phyloP scores from a whole-genome alignment of 2,797 vertebrate species.

The Mionectes olivaceus region DNA sequence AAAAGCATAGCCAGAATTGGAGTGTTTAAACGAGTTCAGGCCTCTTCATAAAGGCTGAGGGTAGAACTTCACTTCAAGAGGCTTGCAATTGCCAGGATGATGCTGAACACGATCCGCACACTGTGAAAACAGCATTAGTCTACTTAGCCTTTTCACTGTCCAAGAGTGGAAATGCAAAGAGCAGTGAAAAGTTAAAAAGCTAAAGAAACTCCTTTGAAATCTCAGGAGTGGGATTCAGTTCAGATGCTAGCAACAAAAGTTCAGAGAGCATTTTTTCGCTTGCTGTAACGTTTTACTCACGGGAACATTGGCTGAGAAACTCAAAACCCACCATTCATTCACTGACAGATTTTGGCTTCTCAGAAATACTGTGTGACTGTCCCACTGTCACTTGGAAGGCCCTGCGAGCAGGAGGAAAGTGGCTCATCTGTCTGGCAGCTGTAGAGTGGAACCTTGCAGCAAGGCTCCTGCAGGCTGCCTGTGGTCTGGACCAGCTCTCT shows the following conservation, averaged over 20 bases:
- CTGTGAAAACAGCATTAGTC: neutral
- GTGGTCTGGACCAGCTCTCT: neutral
- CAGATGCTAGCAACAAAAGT: neutral
- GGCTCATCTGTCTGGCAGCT: neutral
- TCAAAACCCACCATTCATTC: neutral
- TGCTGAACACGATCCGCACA: accelerated
- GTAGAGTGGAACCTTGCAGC: accelerated
- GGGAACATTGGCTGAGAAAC: neutral
- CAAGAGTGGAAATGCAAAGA: neutral
- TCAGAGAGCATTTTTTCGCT: neutral
- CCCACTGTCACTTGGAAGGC: neutral
- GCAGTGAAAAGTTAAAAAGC: conserved; percentile 13
- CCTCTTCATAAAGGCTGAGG: neutral
- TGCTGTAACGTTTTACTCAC: neutral
- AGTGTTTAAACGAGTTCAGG: neutral
- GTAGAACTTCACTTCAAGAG: conserved; percentile 8
- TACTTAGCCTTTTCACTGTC: neutral
- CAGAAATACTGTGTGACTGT: neutral
- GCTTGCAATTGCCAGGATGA: neutral
- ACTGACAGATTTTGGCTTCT: neutral
- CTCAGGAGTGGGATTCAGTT: neutral
- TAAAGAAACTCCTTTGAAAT: conserved; percentile 34
- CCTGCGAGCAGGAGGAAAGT: neutral
- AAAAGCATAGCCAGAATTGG: neutral
- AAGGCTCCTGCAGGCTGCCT: neutral